Conservation (phyloP, 2,113 vertebrate species). For the Nestor notabilis region DNA sequence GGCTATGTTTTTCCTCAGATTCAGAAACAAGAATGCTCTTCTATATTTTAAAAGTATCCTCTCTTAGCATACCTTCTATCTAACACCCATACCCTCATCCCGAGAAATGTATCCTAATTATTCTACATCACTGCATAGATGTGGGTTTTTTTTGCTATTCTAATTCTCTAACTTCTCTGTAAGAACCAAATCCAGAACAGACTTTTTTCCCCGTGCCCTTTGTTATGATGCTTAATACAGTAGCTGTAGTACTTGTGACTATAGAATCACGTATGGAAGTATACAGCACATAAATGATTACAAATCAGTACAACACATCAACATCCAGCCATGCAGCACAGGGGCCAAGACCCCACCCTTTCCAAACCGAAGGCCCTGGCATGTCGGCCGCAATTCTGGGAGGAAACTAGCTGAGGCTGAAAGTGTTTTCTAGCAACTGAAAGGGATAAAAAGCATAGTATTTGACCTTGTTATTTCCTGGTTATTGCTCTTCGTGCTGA, state of each 20-base stretch:
- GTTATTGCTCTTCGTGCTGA: background rate
- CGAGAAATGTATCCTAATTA: background rate
- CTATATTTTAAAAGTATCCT: background rate
- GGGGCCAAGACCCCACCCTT: background rate
- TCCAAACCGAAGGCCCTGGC: background rate
- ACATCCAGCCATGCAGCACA: background rate
- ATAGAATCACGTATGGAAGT: background rate
- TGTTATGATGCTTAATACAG: background rate
- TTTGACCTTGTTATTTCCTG: constrained; percentile 1
- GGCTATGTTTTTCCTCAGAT: background rate
- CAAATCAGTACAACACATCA: constrained; percentile 27
- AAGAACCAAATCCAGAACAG: background rate
- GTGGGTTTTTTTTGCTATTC: background rate
- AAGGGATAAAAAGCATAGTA: background rate
- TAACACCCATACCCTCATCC: background rate
- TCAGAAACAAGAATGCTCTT: background rate
- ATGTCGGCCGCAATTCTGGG: fast-evolving
- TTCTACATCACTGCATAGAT: background rate
- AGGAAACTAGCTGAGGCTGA: background rate
- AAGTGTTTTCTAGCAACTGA: constrained; percentile 18
- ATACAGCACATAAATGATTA: background rate
- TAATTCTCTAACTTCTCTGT: background rate
- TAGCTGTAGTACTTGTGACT: background rate
- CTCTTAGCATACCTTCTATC: background rate
- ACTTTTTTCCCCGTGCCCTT: background rate